Evolutionary conservation across 2,113 vertebrate genomes (phyloP).

Genomic region (Pandion haliaetus): DNA sequence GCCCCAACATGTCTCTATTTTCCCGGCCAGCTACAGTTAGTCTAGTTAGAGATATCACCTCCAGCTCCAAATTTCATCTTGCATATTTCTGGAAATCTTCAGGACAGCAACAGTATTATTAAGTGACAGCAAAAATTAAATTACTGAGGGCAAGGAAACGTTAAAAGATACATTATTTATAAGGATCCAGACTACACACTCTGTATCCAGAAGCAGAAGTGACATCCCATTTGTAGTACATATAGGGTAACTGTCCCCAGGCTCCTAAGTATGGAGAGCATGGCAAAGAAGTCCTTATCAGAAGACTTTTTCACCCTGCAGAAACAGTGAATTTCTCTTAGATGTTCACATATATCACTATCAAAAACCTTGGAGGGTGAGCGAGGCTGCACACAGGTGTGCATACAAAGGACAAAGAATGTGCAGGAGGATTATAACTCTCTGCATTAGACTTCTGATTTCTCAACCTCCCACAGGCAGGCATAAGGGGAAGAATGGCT

Average conservation of each 20-base stretch:
- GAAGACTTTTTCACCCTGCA: background rate
- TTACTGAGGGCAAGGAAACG: background rate
- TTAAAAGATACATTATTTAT: background rate
- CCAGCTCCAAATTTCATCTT: background rate
- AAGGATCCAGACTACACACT: background rate
- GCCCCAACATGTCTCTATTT: background rate
- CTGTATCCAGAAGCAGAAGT: background rate
- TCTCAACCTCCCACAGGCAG: background rate
- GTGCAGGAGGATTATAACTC: background rate
- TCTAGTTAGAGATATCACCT: background rate
- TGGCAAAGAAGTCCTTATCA: background rate
- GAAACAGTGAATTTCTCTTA: background rate
- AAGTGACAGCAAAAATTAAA: background rate
- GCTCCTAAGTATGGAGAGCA: background rate
- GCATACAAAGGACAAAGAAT: background rate
- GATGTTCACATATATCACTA: background rate
- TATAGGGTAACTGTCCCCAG: background rate
- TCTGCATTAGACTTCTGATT: background rate
- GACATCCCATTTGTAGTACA: background rate
- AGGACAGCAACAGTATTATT: background rate
- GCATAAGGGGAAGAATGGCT: background rate
- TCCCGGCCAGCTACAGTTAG: background rate
- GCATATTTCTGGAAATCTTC: background rate
- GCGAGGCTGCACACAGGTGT: background rate
- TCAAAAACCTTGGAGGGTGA: background rate